These are phyloP conservation scores for Vireo altiloquus DNA, from an alignment of 2,113 vertebrate species.

Conservation along the genomic window DNA sequence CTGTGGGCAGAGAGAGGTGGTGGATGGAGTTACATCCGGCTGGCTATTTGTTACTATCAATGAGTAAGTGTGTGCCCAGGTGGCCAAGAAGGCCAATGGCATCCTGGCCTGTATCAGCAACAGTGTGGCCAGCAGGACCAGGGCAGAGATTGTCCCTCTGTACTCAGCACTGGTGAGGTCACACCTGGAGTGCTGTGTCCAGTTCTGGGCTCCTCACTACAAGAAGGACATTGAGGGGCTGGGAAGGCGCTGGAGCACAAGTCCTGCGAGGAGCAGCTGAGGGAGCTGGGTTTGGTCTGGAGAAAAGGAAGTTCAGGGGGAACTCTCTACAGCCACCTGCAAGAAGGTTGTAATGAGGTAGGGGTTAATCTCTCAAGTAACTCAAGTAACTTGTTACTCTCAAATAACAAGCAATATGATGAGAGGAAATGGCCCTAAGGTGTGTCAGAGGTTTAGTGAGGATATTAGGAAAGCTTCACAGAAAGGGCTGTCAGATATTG, in stretches of 20 bases:
- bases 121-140: not conserved
- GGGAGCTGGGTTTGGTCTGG: not conserved
- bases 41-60: not conserved
- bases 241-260: accelerated
- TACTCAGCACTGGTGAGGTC: accelerated
- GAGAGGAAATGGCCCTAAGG: not conserved
- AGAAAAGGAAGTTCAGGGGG: not conserved
- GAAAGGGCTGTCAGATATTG: not conserved
- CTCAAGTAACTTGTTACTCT: too few species aligned
- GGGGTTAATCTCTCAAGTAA: not conserved
- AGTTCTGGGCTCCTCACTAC: not conserved
- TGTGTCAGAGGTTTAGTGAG: not conserved
- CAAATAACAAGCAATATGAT: not conserved
- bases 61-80: not conserved
- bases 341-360: not conserved
- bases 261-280: not conserved
- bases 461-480: not conserved
- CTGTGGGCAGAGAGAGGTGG: accelerated
- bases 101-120: not conserved
- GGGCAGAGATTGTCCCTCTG: not conserved
- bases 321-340: not conserved
- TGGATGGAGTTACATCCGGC: not conserved
- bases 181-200: accelerated
- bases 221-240: too few species aligned
- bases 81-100: not conserved